Conservation (phyloP, 2,113 vertebrate species). For the Piaya cayana region DNA sequence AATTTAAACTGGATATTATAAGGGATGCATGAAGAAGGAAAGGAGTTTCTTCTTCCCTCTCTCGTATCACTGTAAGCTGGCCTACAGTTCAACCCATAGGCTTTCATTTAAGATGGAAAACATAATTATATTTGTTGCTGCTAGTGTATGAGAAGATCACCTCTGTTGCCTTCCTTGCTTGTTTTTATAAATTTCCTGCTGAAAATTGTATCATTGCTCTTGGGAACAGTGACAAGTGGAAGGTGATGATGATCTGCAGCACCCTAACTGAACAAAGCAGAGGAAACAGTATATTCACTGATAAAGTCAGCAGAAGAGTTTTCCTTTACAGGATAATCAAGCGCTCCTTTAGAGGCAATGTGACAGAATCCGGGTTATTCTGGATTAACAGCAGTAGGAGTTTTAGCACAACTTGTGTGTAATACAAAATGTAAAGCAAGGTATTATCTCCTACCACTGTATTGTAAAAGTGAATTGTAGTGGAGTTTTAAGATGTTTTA, state of each 20-base stretch:
- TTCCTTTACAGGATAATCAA: background rate
- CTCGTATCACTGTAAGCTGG: background rate
- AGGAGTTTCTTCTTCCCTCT: background rate
- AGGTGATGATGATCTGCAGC: background rate
- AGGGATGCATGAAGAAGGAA: background rate
- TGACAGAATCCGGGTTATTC: background rate
- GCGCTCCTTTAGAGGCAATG: background rate
- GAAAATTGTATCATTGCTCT: background rate
- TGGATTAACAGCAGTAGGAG: background rate
- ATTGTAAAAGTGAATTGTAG: background rate
- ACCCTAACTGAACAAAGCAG: background rate
- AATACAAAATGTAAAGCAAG: background rate
- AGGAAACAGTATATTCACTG: background rate
- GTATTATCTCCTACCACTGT: background rate
- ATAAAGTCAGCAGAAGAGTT: background rate
- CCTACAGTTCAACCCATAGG: background rate
- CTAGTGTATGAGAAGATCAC: background rate
- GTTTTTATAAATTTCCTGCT: background rate
- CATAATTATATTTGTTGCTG: background rate
- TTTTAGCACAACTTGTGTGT: background rate
- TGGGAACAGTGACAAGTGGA: background rate
- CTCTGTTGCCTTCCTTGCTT: background rate
- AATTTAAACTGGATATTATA: background rate
- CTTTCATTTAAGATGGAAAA: background rate
- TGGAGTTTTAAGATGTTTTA: background rate